Base-by-base conservation (phyloP, 2,888 invertebrate species). In the Euphydryas editha region DNA sequence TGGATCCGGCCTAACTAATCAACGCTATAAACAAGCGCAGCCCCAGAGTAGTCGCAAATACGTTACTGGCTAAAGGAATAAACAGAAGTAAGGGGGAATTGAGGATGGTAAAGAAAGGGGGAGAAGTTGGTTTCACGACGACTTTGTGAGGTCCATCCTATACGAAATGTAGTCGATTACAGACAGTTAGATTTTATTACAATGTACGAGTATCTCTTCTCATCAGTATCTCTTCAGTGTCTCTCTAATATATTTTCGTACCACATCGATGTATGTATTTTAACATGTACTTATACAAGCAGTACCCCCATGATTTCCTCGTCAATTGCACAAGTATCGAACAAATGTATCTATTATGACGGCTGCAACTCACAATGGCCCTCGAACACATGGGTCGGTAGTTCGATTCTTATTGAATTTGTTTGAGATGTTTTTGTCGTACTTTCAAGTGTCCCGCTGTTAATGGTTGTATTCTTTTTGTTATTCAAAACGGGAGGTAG, bases 331-430 rank as follows among this genome's bases (percentile, higher is more conserved):
- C 81, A 82, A 80, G 65, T 65, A 68, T 78, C 78, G 82, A 80
- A 79, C 82, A 81, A 84, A 72, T 78, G 77, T 78, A 76, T 74
- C 72, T 84, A 86, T 83, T 86, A 85, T 86, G 87, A 86, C 85
- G 87, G 82, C 81, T 83, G 85, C 83, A 81, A 76, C 72, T 51
- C 61, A 72, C 73, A 73, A 81, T 78, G 76, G 79, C 80, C 77
- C 92, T 92, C 78, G 84, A 89, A 88, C 92, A 92, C 92, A 92
- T 92, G 92, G 78, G 85, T 78, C 74, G 76, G 67, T 75, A 83
- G 80, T 84, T 85, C 83, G 85, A 86, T 85, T 86, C 90, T 87
- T 84, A 88, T 89, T 86, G 86, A 83, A 80, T 86, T 85, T 80
- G 81, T 78, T 84, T 79, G 81, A 88, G 86, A 86, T 85, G 86